phyloP scores from a whole-genome alignment of 2,797 vertebrate species.

The Acanthurus lineatus region DNA sequence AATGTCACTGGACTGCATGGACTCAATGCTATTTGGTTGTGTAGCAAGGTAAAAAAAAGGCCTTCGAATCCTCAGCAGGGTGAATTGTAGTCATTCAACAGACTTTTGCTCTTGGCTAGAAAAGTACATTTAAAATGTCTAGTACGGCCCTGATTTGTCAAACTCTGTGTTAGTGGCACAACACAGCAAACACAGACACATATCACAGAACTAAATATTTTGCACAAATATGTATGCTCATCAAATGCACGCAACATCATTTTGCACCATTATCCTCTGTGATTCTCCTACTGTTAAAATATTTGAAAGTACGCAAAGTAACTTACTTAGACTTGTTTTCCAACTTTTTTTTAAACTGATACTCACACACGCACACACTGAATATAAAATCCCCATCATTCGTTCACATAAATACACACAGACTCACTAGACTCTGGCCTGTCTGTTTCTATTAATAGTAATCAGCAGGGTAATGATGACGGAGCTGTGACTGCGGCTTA shows the following conservation, averaged over 20 bases:
- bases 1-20: slow-evolving; percentile 41
- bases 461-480: slow-evolving; percentile 77
- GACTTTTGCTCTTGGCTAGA: slow-evolving; percentile 33
- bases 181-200: neutral
- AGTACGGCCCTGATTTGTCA: slow-evolving; percentile 19
- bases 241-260: neutral
- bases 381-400: slow-evolving; percentile 35
- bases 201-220: neutral
- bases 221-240: neutral
- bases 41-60: slow-evolving; percentile 30
- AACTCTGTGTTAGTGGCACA: slow-evolving; percentile 28
- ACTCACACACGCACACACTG: slow-evolving; percentile 28
- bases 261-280: neutral
- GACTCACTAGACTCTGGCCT: slow-evolving; percentile 46
- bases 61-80: slow-evolving; percentile 48
- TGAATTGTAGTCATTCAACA: slow-evolving; percentile 54
- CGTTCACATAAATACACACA: slow-evolving; percentile 44
- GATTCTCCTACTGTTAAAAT: slow-evolving; percentile 3
- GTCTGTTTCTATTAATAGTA: slow-evolving; percentile 79
- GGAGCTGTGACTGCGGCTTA: slow-evolving; percentile 69
- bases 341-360: slow-evolving; percentile 37
- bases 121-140: slow-evolving; percentile 35
- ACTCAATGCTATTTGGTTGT: slow-evolving; percentile 39
- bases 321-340: slow-evolving; percentile 21
- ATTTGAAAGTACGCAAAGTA: slow-evolving; percentile 4